phyloP scores from a whole-genome alignment of 2,888 invertebrate genomes.

The Microplitis manilae region DNA sequence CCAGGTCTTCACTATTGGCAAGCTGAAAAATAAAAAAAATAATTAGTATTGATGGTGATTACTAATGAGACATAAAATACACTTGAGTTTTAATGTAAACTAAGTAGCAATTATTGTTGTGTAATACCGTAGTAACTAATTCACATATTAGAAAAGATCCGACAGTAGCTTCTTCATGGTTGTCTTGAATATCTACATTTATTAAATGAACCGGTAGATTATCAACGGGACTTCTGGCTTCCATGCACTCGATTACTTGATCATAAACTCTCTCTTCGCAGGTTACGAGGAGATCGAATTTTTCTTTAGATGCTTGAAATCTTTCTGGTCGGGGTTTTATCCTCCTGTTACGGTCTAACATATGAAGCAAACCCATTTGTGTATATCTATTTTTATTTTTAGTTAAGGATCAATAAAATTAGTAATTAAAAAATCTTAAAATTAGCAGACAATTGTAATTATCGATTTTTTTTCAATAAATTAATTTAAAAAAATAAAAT shows the following conservation, averaged over 20 bases:
- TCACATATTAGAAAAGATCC: constrained; percentile 99
- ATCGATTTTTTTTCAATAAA: too few species aligned
- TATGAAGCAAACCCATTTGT: constrained; percentile 97
- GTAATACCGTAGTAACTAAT: constrained; percentile 88
- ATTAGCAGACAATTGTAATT: too few species aligned
- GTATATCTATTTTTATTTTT: constrained; percentile 80
- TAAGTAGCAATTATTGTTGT: constrained; percentile 38
- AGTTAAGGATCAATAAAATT: constrained; percentile 16
- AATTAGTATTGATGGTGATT: neutral
- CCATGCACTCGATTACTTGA: constrained; percentile 95
- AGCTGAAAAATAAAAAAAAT: constrained; percentile 75
- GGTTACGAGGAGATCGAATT: constrained; percentile 96
- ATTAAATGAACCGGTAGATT: constrained; percentile 96
- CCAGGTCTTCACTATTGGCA: constrained; percentile 91
- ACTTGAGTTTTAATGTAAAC: neutral
- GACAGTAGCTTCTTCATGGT: constrained; percentile 98
- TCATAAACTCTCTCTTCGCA: constrained; percentile 99
- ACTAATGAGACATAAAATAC: neutral
- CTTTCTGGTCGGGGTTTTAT: constrained; percentile 95
- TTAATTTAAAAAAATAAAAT: neutral
- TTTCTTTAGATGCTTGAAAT: constrained; percentile 90
- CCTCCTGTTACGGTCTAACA: constrained; percentile 96
- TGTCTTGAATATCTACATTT: constrained; percentile 99
- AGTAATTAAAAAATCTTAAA: too few species aligned
- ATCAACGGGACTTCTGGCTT: constrained; percentile 82